Evolutionary conservation across 1,140 invertebrate genomes (phyloP).

Genomic region (Yoshiicerus persimilis): DNA sequence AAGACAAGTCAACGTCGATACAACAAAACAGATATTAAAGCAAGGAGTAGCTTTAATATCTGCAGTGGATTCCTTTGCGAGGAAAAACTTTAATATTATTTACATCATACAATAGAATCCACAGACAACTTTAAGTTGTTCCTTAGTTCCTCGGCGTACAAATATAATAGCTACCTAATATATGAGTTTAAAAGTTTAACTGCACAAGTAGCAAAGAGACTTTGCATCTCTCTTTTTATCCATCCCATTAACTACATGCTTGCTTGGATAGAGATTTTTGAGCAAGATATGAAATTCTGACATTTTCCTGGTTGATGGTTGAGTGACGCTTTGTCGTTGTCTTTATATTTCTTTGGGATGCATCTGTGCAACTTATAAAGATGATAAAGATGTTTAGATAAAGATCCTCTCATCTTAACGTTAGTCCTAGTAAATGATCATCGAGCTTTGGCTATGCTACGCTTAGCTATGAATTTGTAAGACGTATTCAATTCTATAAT

Average conservation of each 20-base stretch:
- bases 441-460: too few relatives aligned
- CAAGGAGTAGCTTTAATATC: background rate
- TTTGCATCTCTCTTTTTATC: background rate
- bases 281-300: background rate
- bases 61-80: background rate
- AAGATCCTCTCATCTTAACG: background rate
- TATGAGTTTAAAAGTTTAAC: background rate
- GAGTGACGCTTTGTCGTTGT: conserved; percentile 15
- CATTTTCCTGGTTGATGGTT: conserved; percentile 19
- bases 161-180: background rate
- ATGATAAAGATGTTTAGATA: background rate
- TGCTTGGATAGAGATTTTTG: conserved; percentile 22
- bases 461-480: background rate
- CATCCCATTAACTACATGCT: conserved; percentile 4
- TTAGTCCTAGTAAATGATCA: background rate
- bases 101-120: background rate
- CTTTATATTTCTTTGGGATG: background rate
- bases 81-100: background rate
- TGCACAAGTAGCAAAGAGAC: background rate
- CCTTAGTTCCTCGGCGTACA: background rate
- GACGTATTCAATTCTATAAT: background rate
- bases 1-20: background rate
- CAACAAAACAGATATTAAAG: too few relatives aligned
- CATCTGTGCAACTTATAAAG: background rate
- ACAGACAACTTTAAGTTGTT: background rate